phyloP scores from a whole-genome alignment of 2,888 invertebrate genomes.

The Melikaiella ostensackeni region DNA sequence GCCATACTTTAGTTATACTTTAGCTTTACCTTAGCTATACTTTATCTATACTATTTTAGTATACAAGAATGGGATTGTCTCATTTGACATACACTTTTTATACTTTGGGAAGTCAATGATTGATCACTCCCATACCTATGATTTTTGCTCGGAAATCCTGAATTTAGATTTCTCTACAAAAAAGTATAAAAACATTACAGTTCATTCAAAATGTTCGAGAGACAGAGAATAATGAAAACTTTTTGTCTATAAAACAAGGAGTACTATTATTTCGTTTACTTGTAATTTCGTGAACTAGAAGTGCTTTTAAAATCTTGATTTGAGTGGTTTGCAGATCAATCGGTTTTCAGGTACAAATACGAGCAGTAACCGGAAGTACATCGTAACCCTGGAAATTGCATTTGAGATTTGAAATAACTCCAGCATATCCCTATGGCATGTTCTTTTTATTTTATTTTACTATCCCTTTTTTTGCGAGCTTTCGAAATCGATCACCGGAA shows the following conservation, averaged over 20 bases:
- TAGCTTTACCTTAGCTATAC: no score
- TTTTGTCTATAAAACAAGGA: neutral
- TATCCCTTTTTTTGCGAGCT: neutral
- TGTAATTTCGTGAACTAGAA: neutral
- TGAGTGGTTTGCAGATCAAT: neutral
- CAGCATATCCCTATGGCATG: neutral
- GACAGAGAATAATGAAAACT: neutral
- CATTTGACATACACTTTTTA: no score
- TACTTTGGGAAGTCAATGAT: no score
- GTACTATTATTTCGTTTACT: neutral
- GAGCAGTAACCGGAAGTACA: constrained; percentile 39
- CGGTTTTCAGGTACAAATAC: neutral
- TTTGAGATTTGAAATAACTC: constrained; percentile 53
- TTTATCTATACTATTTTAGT: no score
- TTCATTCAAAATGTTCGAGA: neutral
- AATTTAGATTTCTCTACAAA: no score
- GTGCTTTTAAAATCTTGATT: neutral
- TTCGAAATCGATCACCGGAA: neutral
- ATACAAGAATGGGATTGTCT: no score
- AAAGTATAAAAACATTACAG: no score
- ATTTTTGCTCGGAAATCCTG: no score
- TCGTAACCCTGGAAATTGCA: constrained; percentile 50
- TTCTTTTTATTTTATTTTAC: neutral
- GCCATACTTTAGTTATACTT: no score
- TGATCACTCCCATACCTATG: no score